Percentiles rank a stretch among this genome's conserved stretches.
phyloP scores from a whole-genome alignment of 1,140 invertebrate genomes.

The Lerema accius region DNA sequence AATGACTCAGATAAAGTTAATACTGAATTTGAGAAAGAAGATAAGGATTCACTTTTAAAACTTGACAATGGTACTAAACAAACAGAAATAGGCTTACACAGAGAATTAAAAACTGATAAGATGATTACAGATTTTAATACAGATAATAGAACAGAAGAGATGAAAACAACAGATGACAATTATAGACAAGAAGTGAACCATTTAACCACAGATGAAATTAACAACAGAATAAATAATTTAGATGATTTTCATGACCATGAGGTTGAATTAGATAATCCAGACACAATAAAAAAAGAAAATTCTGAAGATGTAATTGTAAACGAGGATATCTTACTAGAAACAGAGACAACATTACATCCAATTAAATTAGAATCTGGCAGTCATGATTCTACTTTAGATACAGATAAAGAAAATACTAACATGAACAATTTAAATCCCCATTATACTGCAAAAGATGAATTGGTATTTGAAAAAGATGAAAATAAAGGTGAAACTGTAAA shows the following conservation, averaged over 20 bases:
- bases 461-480: too few relatives aligned
- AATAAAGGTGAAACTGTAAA: neutral
- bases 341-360: neutral
- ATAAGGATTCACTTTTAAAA: neutral
- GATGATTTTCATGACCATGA: neutral
- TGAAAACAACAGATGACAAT: too few relatives aligned
- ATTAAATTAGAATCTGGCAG: neutral
- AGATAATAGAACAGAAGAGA: too few relatives aligned
- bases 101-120: too few relatives aligned
- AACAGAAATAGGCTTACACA: neutral
- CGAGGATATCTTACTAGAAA: neutral
- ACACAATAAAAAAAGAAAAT: neutral
- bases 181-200: neutral
- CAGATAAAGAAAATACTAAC: neutral
- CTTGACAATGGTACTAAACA: neutral
- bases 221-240: neutral
- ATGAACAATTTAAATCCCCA: neutral
- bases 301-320: neutral
- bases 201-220: neutral
- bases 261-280: neutral
- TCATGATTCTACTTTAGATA: neutral
- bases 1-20: neutral
- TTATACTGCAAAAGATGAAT: too few relatives aligned
- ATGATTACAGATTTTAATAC: too few relatives aligned
- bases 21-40: neutral